phyloP scores from a whole-genome alignment of 2,797 vertebrate species.

The Hippocampus kuda region DNA sequence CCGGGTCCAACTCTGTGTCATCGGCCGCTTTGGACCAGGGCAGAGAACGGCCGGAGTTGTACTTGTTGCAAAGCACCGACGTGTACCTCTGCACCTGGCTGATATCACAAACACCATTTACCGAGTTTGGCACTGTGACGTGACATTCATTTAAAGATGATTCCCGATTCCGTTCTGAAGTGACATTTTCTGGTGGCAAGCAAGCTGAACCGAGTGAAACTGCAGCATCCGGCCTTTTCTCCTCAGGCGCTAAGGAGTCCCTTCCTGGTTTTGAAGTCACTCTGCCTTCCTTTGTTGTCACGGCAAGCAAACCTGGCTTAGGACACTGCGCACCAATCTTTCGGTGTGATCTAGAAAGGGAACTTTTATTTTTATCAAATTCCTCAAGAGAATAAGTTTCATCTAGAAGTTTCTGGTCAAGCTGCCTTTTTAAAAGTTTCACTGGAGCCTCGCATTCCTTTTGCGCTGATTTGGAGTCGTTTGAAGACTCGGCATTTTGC shows the following conservation, averaged over 20 bases:
- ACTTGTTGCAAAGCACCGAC: slow-evolving; percentile 41
- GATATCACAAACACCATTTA: slow-evolving; percentile 51
- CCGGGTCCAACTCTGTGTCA: slow-evolving; percentile 41
- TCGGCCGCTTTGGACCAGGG: slow-evolving; percentile 34
- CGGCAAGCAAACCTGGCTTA: slow-evolving; percentile 47
- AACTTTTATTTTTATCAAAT: slow-evolving; percentile 30
- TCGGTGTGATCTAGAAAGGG: slow-evolving; percentile 32
- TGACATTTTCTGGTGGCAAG: slow-evolving; percentile 27
- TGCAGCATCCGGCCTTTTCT: slow-evolving; percentile 34
- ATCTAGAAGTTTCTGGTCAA: slow-evolving; percentile 67
- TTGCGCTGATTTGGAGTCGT: slow-evolving; percentile 28
- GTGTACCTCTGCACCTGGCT: slow-evolving; percentile 61
- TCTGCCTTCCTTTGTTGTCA: slow-evolving; percentile 49
- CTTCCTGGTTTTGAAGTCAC: slow-evolving; percentile 32
- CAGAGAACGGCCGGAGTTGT: slow-evolving; percentile 37
- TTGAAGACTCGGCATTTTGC: slow-evolving; percentile 30
- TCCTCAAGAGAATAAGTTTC: slow-evolving; percentile 52
- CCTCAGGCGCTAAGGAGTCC: slow-evolving; percentile 37
- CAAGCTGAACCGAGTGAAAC: slow-evolving; percentile 28
- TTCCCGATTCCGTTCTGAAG: slow-evolving; percentile 47
- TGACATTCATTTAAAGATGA: slow-evolving; percentile 60
- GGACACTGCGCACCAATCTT: slow-evolving; percentile 45
- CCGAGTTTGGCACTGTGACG: slow-evolving; percentile 53
- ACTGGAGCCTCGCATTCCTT: slow-evolving; percentile 30
- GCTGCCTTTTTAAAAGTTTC: slow-evolving; percentile 42